These are phyloP conservation scores for Nomada ferruginata DNA, from an alignment of 2,888 invertebrate species.

Conservation along the genomic window DNA sequence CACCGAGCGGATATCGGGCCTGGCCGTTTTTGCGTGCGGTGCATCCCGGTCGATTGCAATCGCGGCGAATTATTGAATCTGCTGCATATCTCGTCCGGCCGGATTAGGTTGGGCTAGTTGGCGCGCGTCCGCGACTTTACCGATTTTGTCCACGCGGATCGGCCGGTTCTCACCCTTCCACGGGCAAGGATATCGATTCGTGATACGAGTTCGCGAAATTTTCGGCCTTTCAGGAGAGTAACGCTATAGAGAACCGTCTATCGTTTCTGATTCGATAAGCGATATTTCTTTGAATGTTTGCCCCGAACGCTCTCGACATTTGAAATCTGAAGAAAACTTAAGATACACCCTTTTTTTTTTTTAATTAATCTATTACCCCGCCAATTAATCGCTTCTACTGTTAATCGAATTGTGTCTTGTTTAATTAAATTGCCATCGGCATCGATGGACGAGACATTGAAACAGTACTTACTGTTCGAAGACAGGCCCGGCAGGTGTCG, in stretches of 20 bases:
- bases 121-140: conserved; percentile 67
- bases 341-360: no score
- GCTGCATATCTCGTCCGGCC: conserved; percentile 74
- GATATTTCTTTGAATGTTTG: no score
- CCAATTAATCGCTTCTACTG: no score
- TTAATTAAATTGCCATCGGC: no score
- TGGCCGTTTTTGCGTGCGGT: conserved; percentile 79
- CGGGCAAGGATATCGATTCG: conserved; percentile 23
- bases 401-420: no score
- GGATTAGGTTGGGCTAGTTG: conserved; percentile 72
- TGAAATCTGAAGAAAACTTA: no score
- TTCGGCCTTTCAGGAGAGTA: neutral
- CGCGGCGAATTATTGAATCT: conserved; percentile 82
- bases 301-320: no score
- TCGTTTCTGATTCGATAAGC: neutral
- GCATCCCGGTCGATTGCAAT: conserved; percentile 79
- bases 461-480: conserved; percentile 35
- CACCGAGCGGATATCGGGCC: conserved; percentile 78
- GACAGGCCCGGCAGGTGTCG: neutral
- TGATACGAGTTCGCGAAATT: conserved; percentile 19
- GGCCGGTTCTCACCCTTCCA: conserved; percentile 20
- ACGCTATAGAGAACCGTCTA: neutral
- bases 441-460: neutral
- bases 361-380: no score
- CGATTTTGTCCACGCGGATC: conserved; percentile 48